phyloP scores from a whole-genome alignment of 2,888 invertebrate genomes.

The Diplolepis rosae region DNA sequence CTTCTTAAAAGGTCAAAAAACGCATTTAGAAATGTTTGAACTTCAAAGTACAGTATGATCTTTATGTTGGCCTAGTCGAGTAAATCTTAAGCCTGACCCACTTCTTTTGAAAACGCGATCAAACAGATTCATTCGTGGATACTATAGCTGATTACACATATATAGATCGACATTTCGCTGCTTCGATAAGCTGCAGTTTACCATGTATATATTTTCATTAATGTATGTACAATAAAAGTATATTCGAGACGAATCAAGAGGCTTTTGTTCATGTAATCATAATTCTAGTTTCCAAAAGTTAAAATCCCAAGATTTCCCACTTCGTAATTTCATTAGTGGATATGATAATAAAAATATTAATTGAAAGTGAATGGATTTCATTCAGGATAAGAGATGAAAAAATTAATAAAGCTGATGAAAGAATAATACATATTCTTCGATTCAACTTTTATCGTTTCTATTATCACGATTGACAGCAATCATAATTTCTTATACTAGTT shows the following conservation, averaged over 20 bases:
- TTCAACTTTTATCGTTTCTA: neutral
- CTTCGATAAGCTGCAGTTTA: slow-evolving; percentile 71
- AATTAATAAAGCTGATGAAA: neutral
- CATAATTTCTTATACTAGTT: slow-evolving; percentile 29
- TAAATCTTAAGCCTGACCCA: neutral
- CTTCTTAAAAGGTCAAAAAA: neutral
- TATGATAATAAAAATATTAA: no score
- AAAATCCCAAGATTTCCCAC: neutral
- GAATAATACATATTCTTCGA: neutral
- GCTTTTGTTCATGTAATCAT: slow-evolving; percentile 33
- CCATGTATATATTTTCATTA: slow-evolving; percentile 74
- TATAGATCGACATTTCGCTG: slow-evolving; percentile 65
- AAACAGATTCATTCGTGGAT: slow-evolving; percentile 50
- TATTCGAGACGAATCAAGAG: slow-evolving; percentile 54
- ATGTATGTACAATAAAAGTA: slow-evolving; percentile 71
- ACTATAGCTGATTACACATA: slow-evolving; percentile 52
- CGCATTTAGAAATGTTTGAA: neutral
- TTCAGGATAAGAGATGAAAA: neutral
- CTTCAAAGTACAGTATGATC: neutral
- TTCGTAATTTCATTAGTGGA: neutral
- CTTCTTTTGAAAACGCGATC: slow-evolving; percentile 38
- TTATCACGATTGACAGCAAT: slow-evolving; percentile 38
- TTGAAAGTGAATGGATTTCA: neutral
- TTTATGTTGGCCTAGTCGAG: slow-evolving; percentile 2
- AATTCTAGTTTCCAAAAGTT: neutral